Percentiles rank a stretch among this genome's conserved stretches.
phyloP scores from a whole-genome alignment of 2,113 vertebrate genomes.

The Sialia sialis region DNA sequence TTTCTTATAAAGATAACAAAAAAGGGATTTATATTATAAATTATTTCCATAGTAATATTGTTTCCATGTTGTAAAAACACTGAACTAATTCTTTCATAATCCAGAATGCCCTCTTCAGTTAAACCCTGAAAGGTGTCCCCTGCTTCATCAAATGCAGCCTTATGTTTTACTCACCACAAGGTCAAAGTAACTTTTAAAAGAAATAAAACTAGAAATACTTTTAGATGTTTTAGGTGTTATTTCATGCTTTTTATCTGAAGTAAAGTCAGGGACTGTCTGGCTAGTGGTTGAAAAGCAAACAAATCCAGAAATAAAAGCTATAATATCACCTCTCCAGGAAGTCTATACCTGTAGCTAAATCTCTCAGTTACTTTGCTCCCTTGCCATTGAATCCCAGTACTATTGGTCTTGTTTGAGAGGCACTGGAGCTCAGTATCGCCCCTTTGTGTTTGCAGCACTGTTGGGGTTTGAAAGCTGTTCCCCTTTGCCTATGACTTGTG shows the following conservation, averaged over 20 bases:
- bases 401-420: not conserved
- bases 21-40: not conserved
- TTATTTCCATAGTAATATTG: not conserved
- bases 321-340: not conserved
- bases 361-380: not conserved
- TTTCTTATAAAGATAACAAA: not conserved
- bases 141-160: not conserved
- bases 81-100: not conserved
- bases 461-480: not conserved
- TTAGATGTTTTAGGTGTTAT: not conserved
- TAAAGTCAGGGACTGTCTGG: not conserved
- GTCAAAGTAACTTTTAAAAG: not conserved
- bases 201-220: not conserved
- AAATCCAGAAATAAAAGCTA: not conserved
- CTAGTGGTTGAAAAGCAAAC: not conserved
- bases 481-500: not conserved
- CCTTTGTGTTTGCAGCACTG: not conserved
- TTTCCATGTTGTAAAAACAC: not conserved
- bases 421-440: not conserved
- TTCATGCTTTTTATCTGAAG: not conserved
- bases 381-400: not conserved
- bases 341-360: not conserved
- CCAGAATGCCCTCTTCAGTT: not conserved
- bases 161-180: not conserved
- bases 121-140: not conserved